Evolutionary conservation across 2,797 vertebrate genomes (phyloP), one percentile per base, ranked within the genome.

Genomic region (Pyrocephalus nanus): DNA sequence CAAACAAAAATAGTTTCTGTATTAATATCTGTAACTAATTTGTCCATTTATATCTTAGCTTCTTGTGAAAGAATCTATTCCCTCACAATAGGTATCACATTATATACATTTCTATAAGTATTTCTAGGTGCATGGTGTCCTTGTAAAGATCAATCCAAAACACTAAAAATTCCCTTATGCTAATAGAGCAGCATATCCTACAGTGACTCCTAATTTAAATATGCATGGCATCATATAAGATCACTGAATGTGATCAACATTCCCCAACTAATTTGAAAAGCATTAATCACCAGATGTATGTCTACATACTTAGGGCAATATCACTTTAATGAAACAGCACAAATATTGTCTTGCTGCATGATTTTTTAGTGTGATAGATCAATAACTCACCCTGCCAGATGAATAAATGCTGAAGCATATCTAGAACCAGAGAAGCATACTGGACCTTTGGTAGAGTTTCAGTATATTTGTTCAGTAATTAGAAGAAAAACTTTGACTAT

Each of bases 131-230:
- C 8, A 71, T 12, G 18, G 47, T 84, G 83, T 96, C 96, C 95
- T 97, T 98, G 88, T 97, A 95, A 98, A 96, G 50, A 91, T 95
- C 95, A 96, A 82, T 93, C 21, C 92, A 85, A 93, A 97, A 71
- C 69, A 95, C 36, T 60, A 97, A 88, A 79, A 96, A 90, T 88
- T 96, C 69, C 62, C 50, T 92, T 86, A 51, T 20, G 22, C 95
- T 97, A 96, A 97, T 90, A 96, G 65, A 97, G 94, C 77, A 86
- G 95, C 91, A 97, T 90, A 95, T 97, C 95, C 73, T 92, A 73
- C 91, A 97, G 50, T 96, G 88, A 97, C 95, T 97, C 93, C 88
- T 96, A 97, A 98, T 97, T 98, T 97, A 98, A 97, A 98, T 86
- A 97, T 97, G 71, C 96, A 92, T 96, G 97, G 94, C 17, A 43